phyloP scores from a whole-genome alignment of 1,140 invertebrate genomes.

The Euura saliciscinereae region DNA sequence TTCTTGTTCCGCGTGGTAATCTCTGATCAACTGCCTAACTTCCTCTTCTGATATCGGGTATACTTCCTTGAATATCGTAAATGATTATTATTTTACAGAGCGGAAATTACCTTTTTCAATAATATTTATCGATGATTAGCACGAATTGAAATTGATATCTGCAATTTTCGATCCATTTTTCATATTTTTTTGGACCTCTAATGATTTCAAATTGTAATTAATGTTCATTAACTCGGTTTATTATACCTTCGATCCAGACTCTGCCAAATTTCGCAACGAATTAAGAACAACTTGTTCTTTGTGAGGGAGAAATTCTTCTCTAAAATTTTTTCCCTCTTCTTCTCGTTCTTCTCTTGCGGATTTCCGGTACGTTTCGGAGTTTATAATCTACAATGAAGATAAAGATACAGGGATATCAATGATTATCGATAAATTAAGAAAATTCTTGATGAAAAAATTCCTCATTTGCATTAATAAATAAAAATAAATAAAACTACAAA shows the following conservation, averaged over 20 bases:
- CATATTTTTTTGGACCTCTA: not conserved
- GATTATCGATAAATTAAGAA: no score
- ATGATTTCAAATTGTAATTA: not conserved
- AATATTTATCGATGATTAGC: no score
- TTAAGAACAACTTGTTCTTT: not conserved
- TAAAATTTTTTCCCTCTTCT: no score
- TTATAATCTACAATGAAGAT: not conserved
- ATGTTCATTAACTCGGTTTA: not conserved
- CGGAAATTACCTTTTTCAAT: no score
- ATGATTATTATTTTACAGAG: no score
- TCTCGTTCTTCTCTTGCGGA: not conserved
- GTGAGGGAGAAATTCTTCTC: not conserved
- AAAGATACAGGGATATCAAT: no score
- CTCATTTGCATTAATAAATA: no score
- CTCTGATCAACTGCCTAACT: not conserved
- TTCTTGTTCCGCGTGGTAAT: conserved; percentile 6
- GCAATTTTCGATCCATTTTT: not conserved
- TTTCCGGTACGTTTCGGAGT: not conserved
- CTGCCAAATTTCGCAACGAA: not conserved
- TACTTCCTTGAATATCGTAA: not conserved
- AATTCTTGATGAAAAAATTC: no score
- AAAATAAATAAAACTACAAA: no score
- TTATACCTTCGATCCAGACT: not conserved
- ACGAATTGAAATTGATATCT: no score
- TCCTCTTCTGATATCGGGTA: not conserved